Evolutionary conservation across 1,140 invertebrate genomes (phyloP), one percentile per base, ranked within the genome.

Genomic region (Muscidifurax raptorellus): DNA sequence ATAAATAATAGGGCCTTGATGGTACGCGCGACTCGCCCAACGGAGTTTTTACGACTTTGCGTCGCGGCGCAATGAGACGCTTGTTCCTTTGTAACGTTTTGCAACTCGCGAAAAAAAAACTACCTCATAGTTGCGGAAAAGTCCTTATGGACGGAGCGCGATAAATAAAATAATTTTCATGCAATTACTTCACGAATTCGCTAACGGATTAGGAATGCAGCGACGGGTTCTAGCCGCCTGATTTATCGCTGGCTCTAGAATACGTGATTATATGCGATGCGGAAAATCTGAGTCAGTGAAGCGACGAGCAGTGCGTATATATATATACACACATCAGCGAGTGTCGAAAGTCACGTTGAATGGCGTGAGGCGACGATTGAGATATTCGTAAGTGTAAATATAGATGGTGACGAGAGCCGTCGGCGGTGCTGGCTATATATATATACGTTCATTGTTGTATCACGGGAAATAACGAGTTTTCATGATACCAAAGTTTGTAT

Each of bases 1-100:
- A 91, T 91, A 91, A 91, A 91, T 91, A 91, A 89, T 82, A n/a
- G 88, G 72, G 84, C 28, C 79, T 90, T 89, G n/a, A n/a, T n/a
- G 87, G 89, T 91, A 91, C 89, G 89, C 90, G 87, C 84, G 83
- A 88, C 87, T 80, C 87, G 86, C 85, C 85, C 85, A 79, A 86
- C 52, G 7, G 87, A 74, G 84, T 86, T 85, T n/a, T 90, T 91
- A 91, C 91, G 91, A 72, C 79, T 40, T 80, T 80, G 88, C 86
- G 89, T 90, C 85, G 87, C n/a, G n/a, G n/a, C n/a, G n/a, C n/a
- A n/a, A n/a, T n/a, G n/a, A n/a, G n/a, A n/a, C n/a, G n/a, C n/a
- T n/a, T n/a, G n/a, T n/a, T n/a, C n/a, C n/a, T n/a, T n/a, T n/a
- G n/a, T n/a, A n/a, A n/a, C n/a, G n/a, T n/a, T n/a, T n/a, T n/a